Conservation (phyloP, 2,888 invertebrate species). For the Acanthoscelides obtectus region DNA sequence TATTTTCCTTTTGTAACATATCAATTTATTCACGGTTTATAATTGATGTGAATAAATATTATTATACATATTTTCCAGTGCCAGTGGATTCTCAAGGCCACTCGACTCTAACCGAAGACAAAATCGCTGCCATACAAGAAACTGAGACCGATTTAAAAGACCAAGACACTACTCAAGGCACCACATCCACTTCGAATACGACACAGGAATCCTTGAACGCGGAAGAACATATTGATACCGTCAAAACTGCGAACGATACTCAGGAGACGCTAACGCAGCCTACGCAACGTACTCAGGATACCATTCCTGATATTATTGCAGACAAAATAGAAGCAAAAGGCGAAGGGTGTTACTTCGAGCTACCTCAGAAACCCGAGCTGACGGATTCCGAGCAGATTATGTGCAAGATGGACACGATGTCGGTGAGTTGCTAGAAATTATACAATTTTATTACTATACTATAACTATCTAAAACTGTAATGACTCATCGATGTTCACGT, state of each 20-base stretch:
- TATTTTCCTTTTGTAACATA: too few relatives aligned
- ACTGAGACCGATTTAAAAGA: slow-evolving; percentile 18
- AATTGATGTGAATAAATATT: too few relatives aligned
- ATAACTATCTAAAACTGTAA: too few relatives aligned
- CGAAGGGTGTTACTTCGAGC: slow-evolving; percentile 15
- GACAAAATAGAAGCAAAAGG: background rate
- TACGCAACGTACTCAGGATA: slow-evolving; percentile 2
- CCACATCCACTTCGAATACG: slow-evolving; percentile 6
- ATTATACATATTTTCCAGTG: background rate
- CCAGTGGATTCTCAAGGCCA: background rate
- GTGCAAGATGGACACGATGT: slow-evolving; percentile 34
- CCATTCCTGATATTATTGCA: background rate
- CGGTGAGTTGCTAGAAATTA: slow-evolving; percentile 10
- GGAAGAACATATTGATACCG: background rate
- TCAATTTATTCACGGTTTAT: too few relatives aligned
- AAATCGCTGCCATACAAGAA: slow-evolving; percentile 3
- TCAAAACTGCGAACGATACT: slow-evolving; percentile 12
- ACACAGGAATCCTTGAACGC: slow-evolving; percentile 1
- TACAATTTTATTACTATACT: too few relatives aligned
- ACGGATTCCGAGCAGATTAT: slow-evolving; percentile 34
- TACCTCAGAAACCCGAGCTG: slow-evolving; percentile 26
- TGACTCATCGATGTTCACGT: too few relatives aligned
- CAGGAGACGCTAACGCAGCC: slow-evolving; percentile 20
- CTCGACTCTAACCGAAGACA: background rate
- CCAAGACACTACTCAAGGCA: slow-evolving; percentile 11